These are phyloP conservation scores for Cuculus canorus DNA, from an alignment of 2,797 vertebrate genomes.

Conservation along the genomic window DNA sequence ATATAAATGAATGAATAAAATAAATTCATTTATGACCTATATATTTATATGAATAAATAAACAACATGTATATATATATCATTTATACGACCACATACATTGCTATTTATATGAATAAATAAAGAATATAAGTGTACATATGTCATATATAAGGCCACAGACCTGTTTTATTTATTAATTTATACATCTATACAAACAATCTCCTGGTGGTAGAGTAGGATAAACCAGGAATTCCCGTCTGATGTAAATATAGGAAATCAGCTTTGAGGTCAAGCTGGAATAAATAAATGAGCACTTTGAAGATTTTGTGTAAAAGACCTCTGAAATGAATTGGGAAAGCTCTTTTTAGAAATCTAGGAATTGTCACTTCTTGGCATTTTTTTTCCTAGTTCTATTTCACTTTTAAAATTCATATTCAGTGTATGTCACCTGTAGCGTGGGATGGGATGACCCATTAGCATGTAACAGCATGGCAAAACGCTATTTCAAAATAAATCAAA, in stretches of 20 bases:
- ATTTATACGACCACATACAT: neutral
- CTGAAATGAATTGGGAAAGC: neutral
- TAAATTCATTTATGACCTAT: too few relatives aligned
- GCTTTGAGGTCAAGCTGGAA: neutral
- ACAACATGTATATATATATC: neutral
- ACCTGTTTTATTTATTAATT: neutral
- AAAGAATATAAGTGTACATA: neutral
- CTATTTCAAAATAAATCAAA: neutral
- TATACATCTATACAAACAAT: neutral
- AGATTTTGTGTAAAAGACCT: neutral
- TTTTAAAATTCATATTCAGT: neutral
- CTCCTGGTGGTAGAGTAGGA: neutral
- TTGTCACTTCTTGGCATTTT: neutral
- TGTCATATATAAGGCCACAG: neutral
- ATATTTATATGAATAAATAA: neutral
- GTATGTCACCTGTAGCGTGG: fast-evolving
- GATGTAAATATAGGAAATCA: neutral
- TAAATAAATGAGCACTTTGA: neutral
- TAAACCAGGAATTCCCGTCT: neutral
- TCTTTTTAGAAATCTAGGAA: neutral
- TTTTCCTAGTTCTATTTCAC: neutral
- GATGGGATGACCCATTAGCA: neutral
- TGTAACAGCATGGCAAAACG: fast-evolving
- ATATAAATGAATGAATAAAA: too few relatives aligned
- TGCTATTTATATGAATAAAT: neutral